Base-by-base conservation (phyloP, 2,113 vertebrate genomes). In the Phoenicopterus ruber region DNA sequence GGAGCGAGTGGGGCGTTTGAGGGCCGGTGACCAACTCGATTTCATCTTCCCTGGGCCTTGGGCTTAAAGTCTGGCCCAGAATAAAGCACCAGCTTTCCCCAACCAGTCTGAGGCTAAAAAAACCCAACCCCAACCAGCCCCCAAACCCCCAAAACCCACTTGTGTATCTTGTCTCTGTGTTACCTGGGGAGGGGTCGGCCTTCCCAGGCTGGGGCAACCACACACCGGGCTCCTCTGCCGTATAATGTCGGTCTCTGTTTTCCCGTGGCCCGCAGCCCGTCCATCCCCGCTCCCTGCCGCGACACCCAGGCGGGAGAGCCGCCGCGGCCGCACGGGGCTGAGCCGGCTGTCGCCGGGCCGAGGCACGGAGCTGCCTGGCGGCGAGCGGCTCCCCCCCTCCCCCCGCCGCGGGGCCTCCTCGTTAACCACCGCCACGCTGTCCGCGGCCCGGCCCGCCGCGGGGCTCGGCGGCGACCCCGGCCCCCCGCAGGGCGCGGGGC, bases 11-110 rank as follows among this genome's bases (percentile, higher is more conserved):
- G 36, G 26, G 50, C 4, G 0, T 5, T 69, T 4, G 1, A 21
- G n/a, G 0, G 1, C 14, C 61, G 2, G 1, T 0, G 9, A 36
- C 58, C 72, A 7, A 36, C 67, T 34, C 2, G 1, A 71, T 32
- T 42, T 52, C 69, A 72, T 22, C 36, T 19, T 18, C 0, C 1
- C 72, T 6, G 7, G 19, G 17, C 59, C 12, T 36, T 3, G 5
- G 21, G 72, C 54, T 70, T 38, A 17, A 17, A 40, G 46, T 17
- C 15, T 32, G 46, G 13, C 12, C 13, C 28, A 19, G 42, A 58
- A 67, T 13, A 70, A 70, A 89, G 42, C 85, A 54, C 59, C 40
- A 25, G 38, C 38, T 77, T 72, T 47, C 9, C 50, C 28, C 7
- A 2, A 22, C 6, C 28, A 15, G 21, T 20, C 52, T 6, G n/a